These are phyloP conservation scores for Orussus abietinus DNA, from an alignment of 1,140 invertebrate genomes.

Conservation along the genomic window DNA sequence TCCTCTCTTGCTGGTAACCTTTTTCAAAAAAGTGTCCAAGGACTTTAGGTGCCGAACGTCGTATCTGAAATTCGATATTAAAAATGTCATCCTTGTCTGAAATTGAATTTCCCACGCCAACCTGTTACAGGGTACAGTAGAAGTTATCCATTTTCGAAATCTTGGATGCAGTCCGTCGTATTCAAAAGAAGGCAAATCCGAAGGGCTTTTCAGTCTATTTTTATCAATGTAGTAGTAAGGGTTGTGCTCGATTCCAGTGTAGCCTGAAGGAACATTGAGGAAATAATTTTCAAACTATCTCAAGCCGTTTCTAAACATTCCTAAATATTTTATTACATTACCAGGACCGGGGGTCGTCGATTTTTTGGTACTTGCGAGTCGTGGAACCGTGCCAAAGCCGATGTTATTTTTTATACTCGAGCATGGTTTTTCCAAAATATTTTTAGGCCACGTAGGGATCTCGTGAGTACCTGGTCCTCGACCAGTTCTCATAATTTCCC, in stretches of 20 bases:
- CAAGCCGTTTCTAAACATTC: background rate
- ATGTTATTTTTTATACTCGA: conserved; percentile 5
- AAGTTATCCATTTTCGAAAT: conserved; percentile 10
- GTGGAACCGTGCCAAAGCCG: conserved; percentile 18
- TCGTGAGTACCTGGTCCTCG: conserved; percentile 21
- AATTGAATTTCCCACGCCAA: no score
- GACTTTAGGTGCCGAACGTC: background rate
- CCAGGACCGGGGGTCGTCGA: conserved; percentile 26
- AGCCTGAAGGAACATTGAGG: conserved; percentile 14
- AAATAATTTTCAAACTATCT: background rate
- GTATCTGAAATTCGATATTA: background rate
- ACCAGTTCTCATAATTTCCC: background rate
- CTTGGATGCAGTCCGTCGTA: conserved; percentile 21
- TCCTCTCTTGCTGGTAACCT: conserved; percentile 20
- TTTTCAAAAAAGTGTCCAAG: conserved; percentile 10
- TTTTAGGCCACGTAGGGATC: conserved; percentile 21
- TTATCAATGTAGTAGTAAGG: conserved; percentile 23
- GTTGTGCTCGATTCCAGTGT: conserved; percentile 17
- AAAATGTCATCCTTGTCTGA: background rate
- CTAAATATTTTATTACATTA: conserved; percentile 10
- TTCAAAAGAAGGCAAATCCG: conserved; percentile 20
- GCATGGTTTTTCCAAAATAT: conserved; percentile 4
- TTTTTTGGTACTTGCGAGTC: conserved; percentile 8
- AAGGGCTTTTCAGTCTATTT: conserved; percentile 11
- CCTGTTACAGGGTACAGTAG: conserved; percentile 18